Evolutionary conservation across 2,888 invertebrate species (phyloP).

Genomic region (Pachliopta kotzebuea): DNA sequence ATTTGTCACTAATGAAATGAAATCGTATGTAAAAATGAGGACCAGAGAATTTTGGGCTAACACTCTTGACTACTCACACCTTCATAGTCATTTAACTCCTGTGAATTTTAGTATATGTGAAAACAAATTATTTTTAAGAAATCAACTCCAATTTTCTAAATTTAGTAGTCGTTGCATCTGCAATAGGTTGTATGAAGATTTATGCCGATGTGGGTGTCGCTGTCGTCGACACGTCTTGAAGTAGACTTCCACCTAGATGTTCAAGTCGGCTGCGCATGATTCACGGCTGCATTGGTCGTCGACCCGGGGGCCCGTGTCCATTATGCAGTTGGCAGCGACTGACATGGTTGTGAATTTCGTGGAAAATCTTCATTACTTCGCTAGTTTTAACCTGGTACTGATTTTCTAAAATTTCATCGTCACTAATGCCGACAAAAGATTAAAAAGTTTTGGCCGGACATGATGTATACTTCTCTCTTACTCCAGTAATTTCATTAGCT

Average conservation of each 20-base stretch:
- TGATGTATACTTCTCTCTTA: too few relatives aligned
- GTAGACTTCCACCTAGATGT: slow-evolving; percentile 5
- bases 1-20: too few relatives aligned
- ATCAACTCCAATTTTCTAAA: too few relatives aligned
- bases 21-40: too few relatives aligned
- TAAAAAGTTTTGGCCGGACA: too few relatives aligned
- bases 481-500: too few relatives aligned
- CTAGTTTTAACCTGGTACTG: not conserved
- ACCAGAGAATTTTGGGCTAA: too few relatives aligned
- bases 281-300: slow-evolving; percentile 8
- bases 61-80: too few relatives aligned
- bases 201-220: not conserved
- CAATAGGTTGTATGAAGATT: not conserved
- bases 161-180: not conserved
- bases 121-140: too few relatives aligned
- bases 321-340: not conserved
- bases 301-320: slow-evolving; percentile 10
- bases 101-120: too few relatives aligned
- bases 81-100: too few relatives aligned
- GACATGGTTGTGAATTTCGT: slow-evolving; percentile 5
- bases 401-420: not conserved
- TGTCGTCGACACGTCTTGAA: slow-evolving; percentile 15
- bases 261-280: slow-evolving; percentile 13
- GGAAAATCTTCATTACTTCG: slow-evolving; percentile 1
- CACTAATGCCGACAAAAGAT: too few relatives aligned